Evolutionary conservation across 2,113 vertebrate genomes (phyloP), one percentile per base, ranked within the genome.

Genomic region (Petromus typicus): DNA sequence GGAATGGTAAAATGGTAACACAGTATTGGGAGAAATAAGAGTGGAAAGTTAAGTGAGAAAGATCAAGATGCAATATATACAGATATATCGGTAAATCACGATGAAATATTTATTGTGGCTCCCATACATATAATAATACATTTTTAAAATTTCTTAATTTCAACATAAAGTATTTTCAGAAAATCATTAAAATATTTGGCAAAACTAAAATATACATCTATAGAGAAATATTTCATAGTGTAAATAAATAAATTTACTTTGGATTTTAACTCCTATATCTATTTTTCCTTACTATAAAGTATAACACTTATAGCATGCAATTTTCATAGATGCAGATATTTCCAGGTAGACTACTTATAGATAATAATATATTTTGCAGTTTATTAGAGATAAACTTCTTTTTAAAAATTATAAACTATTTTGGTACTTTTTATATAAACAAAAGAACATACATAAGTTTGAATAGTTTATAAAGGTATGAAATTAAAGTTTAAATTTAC

Each of bases 201-300:
- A 94, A 93, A 71, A 34, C 75, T 93, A 89, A 93, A 90, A 80
- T 18, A n/a, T n/a, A n/a, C 27, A 91, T 71, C 87, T 79, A 89
- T 22, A 73, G 2, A 7, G 71, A 79, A 14, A 5, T 54, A 57
- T 75, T 71, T 71, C 18, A 89, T 86, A 91, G 80, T 51, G 16
- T 40, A 86, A 22, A 57, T 80, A n/a, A 89, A 93, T 73, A 20
- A 81, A 91, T 54, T 5, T 86, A 57, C 27, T 51, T 86, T 83
- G 37, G 14, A 83, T 34, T 79, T 81, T 61, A 56, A 92, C 93
- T 61, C 4, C 16, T 13, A 94, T 76, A 45, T 22, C 27, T 25
- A 73, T 82, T 45, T 85, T 61, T 40, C 37, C 54, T 90, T 94
- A 61, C 48, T 67, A 5, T 81, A 91, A 91, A 91, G 2, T 18